phyloP scores from a whole-genome alignment of 2,113 vertebrate genomes.

The Cacatua alba region DNA sequence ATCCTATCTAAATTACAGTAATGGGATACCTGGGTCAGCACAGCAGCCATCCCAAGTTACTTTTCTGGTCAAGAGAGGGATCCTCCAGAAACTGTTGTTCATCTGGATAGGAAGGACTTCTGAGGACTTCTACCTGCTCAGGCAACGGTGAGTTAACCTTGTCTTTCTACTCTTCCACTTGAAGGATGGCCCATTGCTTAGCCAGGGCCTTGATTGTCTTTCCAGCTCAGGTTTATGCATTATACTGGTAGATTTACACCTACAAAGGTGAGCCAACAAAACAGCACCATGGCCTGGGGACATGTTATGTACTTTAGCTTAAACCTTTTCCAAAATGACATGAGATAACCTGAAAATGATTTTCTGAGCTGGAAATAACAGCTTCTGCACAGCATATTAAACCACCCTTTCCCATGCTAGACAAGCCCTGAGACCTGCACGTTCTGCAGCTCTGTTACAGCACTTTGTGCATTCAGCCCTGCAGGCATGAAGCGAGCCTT shows the following conservation, averaged over 20 bases:
- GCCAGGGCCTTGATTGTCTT: background rate
- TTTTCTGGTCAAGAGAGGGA: background rate
- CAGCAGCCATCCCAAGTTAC: background rate
- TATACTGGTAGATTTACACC: background rate
- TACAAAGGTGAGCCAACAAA: background rate
- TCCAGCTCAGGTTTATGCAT: background rate
- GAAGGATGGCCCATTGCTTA: background rate
- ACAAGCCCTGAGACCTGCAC: background rate
- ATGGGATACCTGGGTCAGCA: background rate
- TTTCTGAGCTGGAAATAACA: background rate
- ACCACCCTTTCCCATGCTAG: background rate
- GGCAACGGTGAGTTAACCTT: background rate
- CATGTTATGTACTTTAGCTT: background rate
- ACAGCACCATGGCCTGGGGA: background rate
- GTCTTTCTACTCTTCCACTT: background rate
- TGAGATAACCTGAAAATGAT: background rate
- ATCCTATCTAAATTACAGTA: background rate
- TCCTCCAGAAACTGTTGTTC: background rate
- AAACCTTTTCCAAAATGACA: background rate
- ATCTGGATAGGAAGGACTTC: background rate
- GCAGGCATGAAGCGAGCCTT: rapidly evolving
- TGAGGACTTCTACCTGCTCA: background rate
- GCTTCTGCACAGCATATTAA: background rate
- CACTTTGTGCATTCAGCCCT: background rate
- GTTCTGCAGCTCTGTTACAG: background rate